Evolutionary conservation across 2,113 vertebrate genomes (phyloP).

Genomic region (Cyprinodon variegatus): DNA sequence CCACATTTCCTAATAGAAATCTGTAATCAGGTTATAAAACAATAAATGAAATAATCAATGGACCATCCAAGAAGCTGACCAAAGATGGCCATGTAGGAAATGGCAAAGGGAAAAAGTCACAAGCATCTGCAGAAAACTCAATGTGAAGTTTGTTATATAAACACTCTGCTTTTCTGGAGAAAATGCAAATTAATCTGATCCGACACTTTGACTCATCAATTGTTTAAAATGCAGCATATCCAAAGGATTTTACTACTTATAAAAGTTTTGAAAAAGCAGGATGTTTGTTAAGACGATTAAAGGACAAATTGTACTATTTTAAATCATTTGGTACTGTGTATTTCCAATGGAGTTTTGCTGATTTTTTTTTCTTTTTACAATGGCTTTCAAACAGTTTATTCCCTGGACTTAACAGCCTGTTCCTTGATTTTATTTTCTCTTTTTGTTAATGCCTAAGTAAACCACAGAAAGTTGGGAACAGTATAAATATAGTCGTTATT

Average conservation of each 20-base stretch:
- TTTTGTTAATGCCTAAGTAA: not conserved
- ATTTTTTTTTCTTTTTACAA: not conserved
- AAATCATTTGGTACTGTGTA: not conserved
- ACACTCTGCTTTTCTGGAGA: not conserved
- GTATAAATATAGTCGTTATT: not conserved
- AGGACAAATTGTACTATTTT: not conserved
- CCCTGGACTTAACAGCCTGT: not conserved
- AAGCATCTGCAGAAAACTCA: not conserved
- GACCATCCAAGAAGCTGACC: not conserved
- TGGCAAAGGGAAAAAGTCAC: not conserved
- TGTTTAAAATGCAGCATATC: not conserved
- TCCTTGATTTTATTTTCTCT: not conserved
- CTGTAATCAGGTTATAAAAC: not conserved
- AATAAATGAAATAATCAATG: not conserved
- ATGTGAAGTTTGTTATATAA: not conserved
- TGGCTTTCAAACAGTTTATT: too few relatives aligned
- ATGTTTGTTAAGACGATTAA: not conserved
- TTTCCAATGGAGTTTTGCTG: not conserved
- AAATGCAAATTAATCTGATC: slow-evolving; percentile 8
- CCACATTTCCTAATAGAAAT: not conserved
- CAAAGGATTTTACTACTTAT: not conserved
- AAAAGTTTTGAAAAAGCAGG: not conserved
- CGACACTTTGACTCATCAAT: not conserved
- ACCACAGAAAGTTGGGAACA: not conserved
- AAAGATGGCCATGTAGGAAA: too few relatives aligned